Percentiles rank a stretch among this genome's conserved stretches.
These are phyloP conservation scores for Dichetophora obliterata DNA, from an alignment of 2,888 invertebrate genomes.

Conservation along the genomic window DNA sequence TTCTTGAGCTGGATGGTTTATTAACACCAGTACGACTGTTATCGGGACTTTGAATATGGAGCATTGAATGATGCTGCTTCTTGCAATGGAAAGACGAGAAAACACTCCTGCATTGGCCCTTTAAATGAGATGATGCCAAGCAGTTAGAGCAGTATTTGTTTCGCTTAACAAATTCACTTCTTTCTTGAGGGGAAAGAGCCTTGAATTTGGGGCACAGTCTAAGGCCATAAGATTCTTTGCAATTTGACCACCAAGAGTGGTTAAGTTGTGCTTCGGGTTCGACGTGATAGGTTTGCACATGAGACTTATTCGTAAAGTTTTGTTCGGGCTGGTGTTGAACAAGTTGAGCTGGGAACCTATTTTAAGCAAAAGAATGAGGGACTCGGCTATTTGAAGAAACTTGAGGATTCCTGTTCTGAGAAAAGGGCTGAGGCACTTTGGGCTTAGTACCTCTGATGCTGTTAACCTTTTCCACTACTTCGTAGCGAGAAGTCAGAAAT, in stretches of 20 bases:
- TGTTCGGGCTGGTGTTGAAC: too few relatives aligned
- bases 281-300: too few relatives aligned
- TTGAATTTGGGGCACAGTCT: conserved; percentile 2
- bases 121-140: background rate
- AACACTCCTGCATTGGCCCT: too few relatives aligned
- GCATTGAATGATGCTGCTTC: background rate
- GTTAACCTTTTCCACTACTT: conserved; percentile 12
- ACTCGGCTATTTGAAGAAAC: too few relatives aligned
- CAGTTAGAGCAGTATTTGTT: conserved; percentile 33
- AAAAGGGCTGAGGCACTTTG: too few relatives aligned
- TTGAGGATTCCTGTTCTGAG: too few relatives aligned
- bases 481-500: conserved; percentile 34
- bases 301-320: too few relatives aligned
- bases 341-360: too few relatives aligned
- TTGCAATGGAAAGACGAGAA: background rate
- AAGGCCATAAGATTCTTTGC: background rate
- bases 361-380: too few relatives aligned
- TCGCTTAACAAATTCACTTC: conserved; percentile 13
- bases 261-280: too few relatives aligned
- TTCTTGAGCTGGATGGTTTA: background rate
- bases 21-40: background rate
- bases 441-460: too few relatives aligned
- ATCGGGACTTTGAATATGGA: background rate
- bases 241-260: too few relatives aligned
- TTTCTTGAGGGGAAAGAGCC: conserved; percentile 2